Evolutionary conservation across 2,797 vertebrate species (phyloP).

Genomic region (Varecia variegata): DNA sequence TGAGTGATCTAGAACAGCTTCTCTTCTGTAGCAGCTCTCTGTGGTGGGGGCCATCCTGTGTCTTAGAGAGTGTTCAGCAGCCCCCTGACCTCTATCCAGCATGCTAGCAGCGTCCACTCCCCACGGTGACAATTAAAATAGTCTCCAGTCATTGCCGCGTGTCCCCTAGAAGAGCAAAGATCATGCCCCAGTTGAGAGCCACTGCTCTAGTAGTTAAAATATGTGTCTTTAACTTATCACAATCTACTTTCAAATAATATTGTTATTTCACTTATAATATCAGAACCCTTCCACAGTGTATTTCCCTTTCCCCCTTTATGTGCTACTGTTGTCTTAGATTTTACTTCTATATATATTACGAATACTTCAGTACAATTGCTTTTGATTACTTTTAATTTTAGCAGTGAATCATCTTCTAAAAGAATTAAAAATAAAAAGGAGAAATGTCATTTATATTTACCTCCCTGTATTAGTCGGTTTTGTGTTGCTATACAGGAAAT

Average conservation of each 20-base stretch:
- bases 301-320: background rate
- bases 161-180: background rate
- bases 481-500: background rate
- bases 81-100: background rate
- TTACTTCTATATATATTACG: background rate
- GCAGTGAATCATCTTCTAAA: background rate
- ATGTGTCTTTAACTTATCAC: too few species aligned
- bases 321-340: background rate
- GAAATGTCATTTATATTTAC: background rate
- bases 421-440: background rate
- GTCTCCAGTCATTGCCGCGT: too few species aligned
- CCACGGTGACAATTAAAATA: background rate
- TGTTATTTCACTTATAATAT: background rate
- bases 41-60: too few species aligned
- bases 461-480: background rate
- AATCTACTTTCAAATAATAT: background rate
- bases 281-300: background rate
- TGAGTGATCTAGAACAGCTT: too few species aligned
- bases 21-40: background rate
- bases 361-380: background rate
- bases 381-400: background rate
- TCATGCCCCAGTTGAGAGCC: too few species aligned
- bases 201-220: background rate
- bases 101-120: background rate
- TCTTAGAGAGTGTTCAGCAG: background rate